Percentiles rank a stretch among this genome's conserved stretches.
Evolutionary conservation across 2,113 vertebrate species (phyloP).

Genomic region (Pluvianellus socialis): DNA sequence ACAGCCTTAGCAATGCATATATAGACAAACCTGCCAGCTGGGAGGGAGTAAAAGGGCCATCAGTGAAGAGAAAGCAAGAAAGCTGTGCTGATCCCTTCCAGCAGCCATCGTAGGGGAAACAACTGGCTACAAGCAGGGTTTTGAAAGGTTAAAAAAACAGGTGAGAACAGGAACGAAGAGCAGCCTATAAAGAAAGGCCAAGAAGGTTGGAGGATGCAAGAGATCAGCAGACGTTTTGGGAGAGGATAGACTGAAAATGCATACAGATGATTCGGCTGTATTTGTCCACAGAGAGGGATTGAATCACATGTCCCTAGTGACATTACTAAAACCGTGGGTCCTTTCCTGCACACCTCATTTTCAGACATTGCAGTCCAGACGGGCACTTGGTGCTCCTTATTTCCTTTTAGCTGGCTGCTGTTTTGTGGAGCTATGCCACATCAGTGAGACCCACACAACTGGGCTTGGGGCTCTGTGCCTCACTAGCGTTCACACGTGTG

Average conservation of each 20-base stretch:
- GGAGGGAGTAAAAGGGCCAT: background rate
- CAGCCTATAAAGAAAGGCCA: background rate
- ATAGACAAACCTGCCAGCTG: background rate
- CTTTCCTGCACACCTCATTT: background rate
- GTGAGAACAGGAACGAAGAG: background rate
- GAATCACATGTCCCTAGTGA: background rate
- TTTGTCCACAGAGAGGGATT: background rate
- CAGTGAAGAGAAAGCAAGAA: background rate
- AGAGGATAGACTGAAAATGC: background rate
- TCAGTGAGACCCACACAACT: background rate
- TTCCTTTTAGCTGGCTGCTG: background rate
- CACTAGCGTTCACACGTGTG: fast-evolving
- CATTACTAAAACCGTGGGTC: fast-evolving
- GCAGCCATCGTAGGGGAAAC: background rate
- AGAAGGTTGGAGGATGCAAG: background rate
- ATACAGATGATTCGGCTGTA: background rate
- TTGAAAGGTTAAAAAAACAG: background rate
- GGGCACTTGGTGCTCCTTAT: background rate
- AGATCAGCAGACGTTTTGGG: background rate
- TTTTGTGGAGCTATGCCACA: background rate
- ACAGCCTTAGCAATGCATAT: background rate
- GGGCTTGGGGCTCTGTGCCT: background rate
- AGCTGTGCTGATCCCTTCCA: background rate
- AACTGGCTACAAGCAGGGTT: background rate
- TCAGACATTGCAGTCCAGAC: background rate